A percentile compares a stretch with the other conserved stretches of the same genome.
These are phyloP conservation scores for Rhyacichthys aspro DNA, from an alignment of 2,797 vertebrate species.

Conservation along the genomic window DNA sequence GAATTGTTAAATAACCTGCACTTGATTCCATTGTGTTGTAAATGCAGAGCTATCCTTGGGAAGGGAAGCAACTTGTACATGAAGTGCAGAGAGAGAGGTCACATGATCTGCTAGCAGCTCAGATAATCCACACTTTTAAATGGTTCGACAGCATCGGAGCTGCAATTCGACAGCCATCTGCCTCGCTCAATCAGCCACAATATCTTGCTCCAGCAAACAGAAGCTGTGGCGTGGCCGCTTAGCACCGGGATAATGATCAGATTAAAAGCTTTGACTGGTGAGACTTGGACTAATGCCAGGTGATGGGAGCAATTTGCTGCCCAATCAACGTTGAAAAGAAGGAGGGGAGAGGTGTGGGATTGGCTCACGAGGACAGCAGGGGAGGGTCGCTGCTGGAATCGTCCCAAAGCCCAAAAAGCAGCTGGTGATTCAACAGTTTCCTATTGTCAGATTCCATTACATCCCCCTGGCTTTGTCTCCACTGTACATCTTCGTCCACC, in stretches of 20 bases:
- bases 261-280: slow-evolving; percentile 71
- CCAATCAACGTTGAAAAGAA: slow-evolving; percentile 48
- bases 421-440: slow-evolving; percentile 65
- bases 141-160: slow-evolving; percentile 23
- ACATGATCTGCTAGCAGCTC: slow-evolving; percentile 33
- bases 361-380: slow-evolving; percentile 37
- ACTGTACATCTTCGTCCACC: slow-evolving; percentile 17
- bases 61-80: slow-evolving; percentile 10
- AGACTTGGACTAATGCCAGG: slow-evolving; percentile 68
- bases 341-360: slow-evolving; percentile 40
- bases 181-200: slow-evolving; percentile 55
- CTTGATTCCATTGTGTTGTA: slow-evolving; percentile 22
- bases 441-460: slow-evolving; percentile 69
- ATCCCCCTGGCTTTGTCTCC: slow-evolving; percentile 34
- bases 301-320: slow-evolving; percentile 65
- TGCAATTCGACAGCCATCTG: slow-evolving; percentile 25
- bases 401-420: slow-evolving; percentile 53
- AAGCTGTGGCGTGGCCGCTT: slow-evolving; percentile 53
- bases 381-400: slow-evolving; percentile 34
- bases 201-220: slow-evolving; percentile 64
- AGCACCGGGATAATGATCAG: slow-evolving; percentile 65
- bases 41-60: slow-evolving; percentile 22
- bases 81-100: slow-evolving; percentile 15
- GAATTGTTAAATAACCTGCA: slow-evolving; percentile 15
- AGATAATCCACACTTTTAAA: slow-evolving; percentile 56